These are phyloP conservation scores for Drosophila sp. DNA, from an alignment of 1,140 invertebrate genomes.

Conservation along the genomic window DNA sequence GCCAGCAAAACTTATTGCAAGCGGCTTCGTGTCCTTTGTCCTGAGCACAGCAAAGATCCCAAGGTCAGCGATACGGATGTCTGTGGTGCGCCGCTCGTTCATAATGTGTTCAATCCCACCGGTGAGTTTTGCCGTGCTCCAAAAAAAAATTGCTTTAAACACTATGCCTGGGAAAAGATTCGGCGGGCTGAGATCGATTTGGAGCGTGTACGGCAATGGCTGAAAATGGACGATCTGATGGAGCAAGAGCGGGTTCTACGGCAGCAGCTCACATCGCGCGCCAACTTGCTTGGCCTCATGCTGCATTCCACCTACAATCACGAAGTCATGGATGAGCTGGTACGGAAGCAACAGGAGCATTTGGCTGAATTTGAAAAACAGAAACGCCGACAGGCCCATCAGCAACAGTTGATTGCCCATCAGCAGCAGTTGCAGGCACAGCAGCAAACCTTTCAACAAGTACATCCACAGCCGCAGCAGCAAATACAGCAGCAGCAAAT, in stretches of 20 bases:
- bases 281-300: conserved; percentile 95
- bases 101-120: conserved; percentile 91
- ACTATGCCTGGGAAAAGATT: conserved; percentile 98
- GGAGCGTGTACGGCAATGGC: conserved; percentile 92
- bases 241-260: conserved; percentile 96
- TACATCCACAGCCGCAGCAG: conserved; percentile 21
- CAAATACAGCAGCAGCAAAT: conserved; percentile 19
- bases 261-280: conserved; percentile 92
- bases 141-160: conserved; percentile 95
- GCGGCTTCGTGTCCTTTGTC: conserved; percentile 96
- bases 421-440: conserved; percentile 24
- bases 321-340: conserved; percentile 90
- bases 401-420: conserved; percentile 38
- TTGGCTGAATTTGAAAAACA: conserved; percentile 64
- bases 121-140: conserved; percentile 88
- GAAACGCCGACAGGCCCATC: conserved; percentile 51
- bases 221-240: conserved; percentile 97
- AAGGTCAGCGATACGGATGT: conserved; percentile 93
- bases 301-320: conserved; percentile 97
- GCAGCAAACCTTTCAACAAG: conserved; percentile 18
- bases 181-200: conserved; percentile 93
- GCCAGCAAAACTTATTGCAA: conserved; percentile 97
- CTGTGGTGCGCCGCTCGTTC: conserved; percentile 95
- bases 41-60: conserved; percentile 98
- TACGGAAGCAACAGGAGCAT: conserved; percentile 74